These are phyloP conservation scores for Epizoanthus rinbou DNA, from an alignment of 92 coral and sea anemone species.

Conservation along the genomic window DNA sequence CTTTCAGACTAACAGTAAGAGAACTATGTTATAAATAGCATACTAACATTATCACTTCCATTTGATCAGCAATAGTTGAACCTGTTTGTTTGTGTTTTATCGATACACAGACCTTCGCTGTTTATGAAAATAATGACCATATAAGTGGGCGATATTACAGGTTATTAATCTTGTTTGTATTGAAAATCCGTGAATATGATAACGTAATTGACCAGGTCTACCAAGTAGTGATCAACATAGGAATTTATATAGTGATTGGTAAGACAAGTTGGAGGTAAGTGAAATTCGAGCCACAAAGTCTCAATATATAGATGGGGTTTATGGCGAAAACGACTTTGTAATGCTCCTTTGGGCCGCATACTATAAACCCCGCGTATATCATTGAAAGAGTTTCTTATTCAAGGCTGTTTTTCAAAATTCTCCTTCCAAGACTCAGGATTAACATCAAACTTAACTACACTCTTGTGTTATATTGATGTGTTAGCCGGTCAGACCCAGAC, in stretches of 20 bases:
- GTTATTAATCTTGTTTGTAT: conserved; percentile 9
- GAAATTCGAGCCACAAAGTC: not conserved
- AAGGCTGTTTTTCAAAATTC: too few species aligned
- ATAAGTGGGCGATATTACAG: not conserved
- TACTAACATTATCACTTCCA: not conserved
- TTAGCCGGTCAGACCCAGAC: too few species aligned
- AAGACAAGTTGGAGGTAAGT: conserved; percentile 9
- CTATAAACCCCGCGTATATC: not conserved
- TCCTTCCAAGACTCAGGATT: too few species aligned
- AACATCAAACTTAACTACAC: too few species aligned
- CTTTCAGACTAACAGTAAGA: too few species aligned
- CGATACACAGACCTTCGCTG: not conserved
- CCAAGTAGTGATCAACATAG: not conserved
- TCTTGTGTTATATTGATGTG: too few species aligned
- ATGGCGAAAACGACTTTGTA: not conserved
- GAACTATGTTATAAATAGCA: too few species aligned
- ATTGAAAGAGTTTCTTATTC: too few species aligned
- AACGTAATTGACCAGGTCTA: not conserved
- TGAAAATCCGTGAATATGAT: not conserved
- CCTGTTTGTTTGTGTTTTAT: not conserved
- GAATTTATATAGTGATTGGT: not conserved
- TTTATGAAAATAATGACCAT: conserved; percentile 3
- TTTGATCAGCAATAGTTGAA: not conserved
- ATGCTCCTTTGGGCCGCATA: not conserved
- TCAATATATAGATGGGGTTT: not conserved